phyloP scores from a whole-genome alignment of 1,140 invertebrate species.

The Cataglyphis hispanica region DNA sequence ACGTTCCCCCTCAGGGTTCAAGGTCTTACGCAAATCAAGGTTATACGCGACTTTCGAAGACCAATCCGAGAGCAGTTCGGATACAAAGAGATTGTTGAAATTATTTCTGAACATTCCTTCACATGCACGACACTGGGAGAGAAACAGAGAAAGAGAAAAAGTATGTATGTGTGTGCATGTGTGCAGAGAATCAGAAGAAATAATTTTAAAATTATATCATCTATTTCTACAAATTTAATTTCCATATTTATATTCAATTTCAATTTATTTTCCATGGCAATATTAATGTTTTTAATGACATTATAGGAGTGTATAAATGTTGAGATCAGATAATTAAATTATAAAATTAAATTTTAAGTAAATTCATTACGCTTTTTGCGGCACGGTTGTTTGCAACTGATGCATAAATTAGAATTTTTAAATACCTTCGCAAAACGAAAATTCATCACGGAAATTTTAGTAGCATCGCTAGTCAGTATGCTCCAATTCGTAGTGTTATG shows the following conservation, averaged over 20 bases:
- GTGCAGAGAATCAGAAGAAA: neutral
- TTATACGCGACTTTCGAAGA: conserved; percentile 53
- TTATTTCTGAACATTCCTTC: conserved; percentile 37
- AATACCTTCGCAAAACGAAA: conserved; percentile 32
- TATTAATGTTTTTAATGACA: conserved; percentile 17
- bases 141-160: neutral
- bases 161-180: neutral
- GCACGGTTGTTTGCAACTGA: conserved; percentile 1
- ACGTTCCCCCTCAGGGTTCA: conserved; percentile 61
- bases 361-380: conserved; percentile 5
- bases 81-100: conserved; percentile 57
- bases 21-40: conserved; percentile 64
- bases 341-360: conserved; percentile 24
- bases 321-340: conserved; percentile 6
- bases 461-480: conserved; percentile 34
- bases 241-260: neutral
- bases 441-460: conserved; percentile 57
- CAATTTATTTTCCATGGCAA: neutral
- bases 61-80: conserved; percentile 12
- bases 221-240: neutral
- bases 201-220: conserved; percentile 8
- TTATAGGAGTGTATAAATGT: conserved; percentile 19
- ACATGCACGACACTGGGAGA: neutral
- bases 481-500: conserved; percentile 57
- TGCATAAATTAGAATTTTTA: conserved; percentile 55